Evolutionary conservation across 2,113 vertebrate genomes (phyloP), one percentile per base, ranked within the genome.

Genomic region (Pyrgilauda ruficollis): DNA sequence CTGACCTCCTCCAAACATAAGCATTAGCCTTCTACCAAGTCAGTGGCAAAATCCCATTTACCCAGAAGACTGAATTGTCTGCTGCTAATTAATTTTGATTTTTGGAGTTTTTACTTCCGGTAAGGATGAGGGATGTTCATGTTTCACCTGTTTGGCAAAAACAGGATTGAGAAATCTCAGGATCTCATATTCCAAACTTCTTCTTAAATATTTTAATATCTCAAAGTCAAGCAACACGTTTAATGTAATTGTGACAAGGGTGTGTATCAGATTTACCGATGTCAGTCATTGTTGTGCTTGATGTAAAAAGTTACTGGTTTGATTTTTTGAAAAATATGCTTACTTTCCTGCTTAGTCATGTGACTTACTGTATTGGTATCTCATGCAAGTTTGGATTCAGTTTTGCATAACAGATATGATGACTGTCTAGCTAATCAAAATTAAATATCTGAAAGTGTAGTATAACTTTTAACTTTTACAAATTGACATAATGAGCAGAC

Each of bases 141-240:
- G 1, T 39, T 63, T 33, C 18, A 55, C 11, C 0, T 0, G 6
- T 46, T 30, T 1, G 12, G n/a, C 53, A 73, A 4, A 49, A 44
- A 37, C 0, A n/a, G 7, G 4, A 2, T 18, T 75, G 22, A 87
- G 56, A 81, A 70, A 27, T 41, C 10, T 53, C 53, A 62, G 20
- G 19, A n/a, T 14, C 6, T 15, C 28, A 7, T 70, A 33, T 59
- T 50, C 9, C n/a, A 33, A 46, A 70, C 31, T 37, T 74, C 7
- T 70, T 87, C 28, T 5, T 74, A 62, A 15, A 0, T 62, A 55
- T 64, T 69, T 90, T 26, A 66, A 41, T 55, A 41, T 55, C 37
- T 62, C 66, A 23, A 46, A 46, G 11, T 16, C 8, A 39, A 22
- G 3, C 28, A 61, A 47, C 31, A 89, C n/a, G 2, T 62, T 77